Evolutionary conservation across 2,888 invertebrate genomes (phyloP).

Genomic region (Synergus japonicus): DNA sequence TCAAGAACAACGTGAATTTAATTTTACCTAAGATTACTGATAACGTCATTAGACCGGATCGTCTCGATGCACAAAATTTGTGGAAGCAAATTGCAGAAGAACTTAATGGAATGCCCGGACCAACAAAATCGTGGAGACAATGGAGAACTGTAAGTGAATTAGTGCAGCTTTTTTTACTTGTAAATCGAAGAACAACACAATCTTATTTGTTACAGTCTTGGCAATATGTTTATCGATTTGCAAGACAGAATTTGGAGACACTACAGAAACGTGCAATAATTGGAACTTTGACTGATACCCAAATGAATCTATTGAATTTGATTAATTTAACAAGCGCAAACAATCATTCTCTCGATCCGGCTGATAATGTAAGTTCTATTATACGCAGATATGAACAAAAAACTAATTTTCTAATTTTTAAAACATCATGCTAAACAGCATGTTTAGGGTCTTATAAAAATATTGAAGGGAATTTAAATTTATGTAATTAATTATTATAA

Average conservation of each 20-base stretch:
- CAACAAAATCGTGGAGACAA: background rate
- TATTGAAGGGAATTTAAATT: background rate
- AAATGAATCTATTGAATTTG: background rate
- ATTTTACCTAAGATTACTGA: background rate
- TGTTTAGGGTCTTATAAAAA: background rate
- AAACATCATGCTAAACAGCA: background rate
- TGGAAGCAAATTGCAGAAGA: slow-evolving; percentile 6
- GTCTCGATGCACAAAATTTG: background rate
- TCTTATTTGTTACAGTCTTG: background rate
- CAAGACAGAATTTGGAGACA: background rate
- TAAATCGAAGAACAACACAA: no score
- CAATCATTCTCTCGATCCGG: background rate
- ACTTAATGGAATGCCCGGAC: background rate
- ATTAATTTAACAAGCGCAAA: background rate
- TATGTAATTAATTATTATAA: background rate
- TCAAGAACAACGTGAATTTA: background rate
- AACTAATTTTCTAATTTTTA: background rate
- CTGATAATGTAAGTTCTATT: background rate
- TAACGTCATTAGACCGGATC: background rate
- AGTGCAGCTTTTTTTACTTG: background rate
- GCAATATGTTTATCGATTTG: slow-evolving; percentile 3
- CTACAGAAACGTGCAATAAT: background rate
- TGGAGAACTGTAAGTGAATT: background rate
- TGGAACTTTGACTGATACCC: background rate
- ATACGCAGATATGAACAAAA: background rate